Evolutionary conservation across 2,888 invertebrate genomes (phyloP).

Genomic region (Acanthosepion lycidas): DNA sequence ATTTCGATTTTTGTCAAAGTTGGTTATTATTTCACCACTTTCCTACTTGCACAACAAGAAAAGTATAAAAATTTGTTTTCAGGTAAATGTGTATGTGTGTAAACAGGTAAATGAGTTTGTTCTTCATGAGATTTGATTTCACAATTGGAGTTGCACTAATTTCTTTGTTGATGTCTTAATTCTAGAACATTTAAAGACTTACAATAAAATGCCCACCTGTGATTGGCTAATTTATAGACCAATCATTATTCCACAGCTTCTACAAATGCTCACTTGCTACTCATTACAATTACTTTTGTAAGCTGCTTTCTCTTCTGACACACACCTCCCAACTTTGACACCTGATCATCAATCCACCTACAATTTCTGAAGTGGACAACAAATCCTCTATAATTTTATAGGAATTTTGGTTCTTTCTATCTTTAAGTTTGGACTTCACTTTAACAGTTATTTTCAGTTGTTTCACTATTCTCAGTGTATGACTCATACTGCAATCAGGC

Average conservation of each 20-base stretch:
- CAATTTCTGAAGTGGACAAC: background rate
- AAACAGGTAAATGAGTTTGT: background rate
- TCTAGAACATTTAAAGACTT: background rate
- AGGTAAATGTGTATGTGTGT: background rate
- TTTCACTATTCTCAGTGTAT: background rate
- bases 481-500: slow-evolving; percentile 33
- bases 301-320: background rate
- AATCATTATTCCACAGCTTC: background rate
- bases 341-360: background rate
- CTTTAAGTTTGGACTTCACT: background rate
- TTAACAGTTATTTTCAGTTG: background rate
- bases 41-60: no score
- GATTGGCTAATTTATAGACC: background rate
- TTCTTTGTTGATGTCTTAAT: background rate
- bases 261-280: background rate
- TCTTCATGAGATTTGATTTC: background rate
- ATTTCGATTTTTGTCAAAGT: no score
- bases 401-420: background rate
- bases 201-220: background rate
- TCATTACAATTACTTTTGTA: background rate
- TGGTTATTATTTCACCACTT: no score
- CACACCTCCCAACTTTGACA: background rate
- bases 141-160: background rate
- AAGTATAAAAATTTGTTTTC: background rate
- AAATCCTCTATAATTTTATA: background rate